These are phyloP conservation scores for Parapsyche elsis DNA, from an alignment of 1,140 invertebrate genomes.

Conservation along the genomic window DNA sequence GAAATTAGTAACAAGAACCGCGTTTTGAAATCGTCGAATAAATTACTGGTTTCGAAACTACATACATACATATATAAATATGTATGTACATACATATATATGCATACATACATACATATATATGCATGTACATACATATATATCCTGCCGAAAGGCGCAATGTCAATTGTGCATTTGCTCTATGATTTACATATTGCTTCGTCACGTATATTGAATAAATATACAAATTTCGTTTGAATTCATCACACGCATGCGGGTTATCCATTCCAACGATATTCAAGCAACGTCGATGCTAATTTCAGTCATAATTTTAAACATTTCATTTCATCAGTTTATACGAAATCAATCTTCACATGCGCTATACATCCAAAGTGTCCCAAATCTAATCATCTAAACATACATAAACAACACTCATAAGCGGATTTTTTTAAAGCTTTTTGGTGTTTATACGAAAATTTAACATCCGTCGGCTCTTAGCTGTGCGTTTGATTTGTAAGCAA, in stretches of 20 bases:
- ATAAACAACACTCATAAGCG: too few species aligned
- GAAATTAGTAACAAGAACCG: background rate
- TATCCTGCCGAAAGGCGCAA: background rate
- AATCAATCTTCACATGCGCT: too few species aligned
- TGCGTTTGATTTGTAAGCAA: background rate
- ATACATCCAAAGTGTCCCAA: too few species aligned
- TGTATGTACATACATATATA: too few species aligned
- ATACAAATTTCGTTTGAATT: background rate
- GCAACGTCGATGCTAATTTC: too few species aligned
- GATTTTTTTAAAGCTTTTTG: too few species aligned
- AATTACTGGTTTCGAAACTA: background rate
- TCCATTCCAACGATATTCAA: background rate
- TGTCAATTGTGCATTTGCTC: background rate
- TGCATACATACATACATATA: too few species aligned
- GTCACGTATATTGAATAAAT: background rate
- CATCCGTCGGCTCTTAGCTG: background rate
- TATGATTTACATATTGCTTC: constrained; percentile 8
- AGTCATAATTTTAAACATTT: too few species aligned
- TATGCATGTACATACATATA: too few species aligned
- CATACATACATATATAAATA: background rate
- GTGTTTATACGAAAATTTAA: too few species aligned
- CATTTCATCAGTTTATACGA: too few species aligned
- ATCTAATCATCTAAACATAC: too few species aligned
- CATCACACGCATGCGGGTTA: background rate
- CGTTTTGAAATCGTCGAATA: constrained; percentile 8